Evolutionary conservation across 53 echinoderm and acorn worm species (phyloP).

Genomic region (Holothuria leucospilota): DNA sequence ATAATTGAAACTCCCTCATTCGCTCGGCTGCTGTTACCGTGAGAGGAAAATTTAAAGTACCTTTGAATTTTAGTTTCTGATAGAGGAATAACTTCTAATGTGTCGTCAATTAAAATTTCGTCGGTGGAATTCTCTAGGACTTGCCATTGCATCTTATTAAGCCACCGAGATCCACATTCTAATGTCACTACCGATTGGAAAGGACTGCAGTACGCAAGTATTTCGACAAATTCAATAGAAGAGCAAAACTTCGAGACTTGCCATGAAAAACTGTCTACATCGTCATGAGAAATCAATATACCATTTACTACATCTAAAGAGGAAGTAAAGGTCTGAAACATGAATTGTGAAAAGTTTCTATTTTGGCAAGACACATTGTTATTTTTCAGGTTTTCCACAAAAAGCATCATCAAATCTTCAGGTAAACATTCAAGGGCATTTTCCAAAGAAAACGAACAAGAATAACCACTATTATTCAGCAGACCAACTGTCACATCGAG

Average conservation of each 20-base stretch:
- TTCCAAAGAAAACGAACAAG: not conserved
- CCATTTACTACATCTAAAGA: not conserved
- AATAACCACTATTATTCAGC: not conserved
- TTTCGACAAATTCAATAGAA: too few relatives aligned
- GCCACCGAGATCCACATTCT: constrained; percentile 2
- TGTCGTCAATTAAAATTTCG: not conserved
- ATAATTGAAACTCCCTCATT: too few relatives aligned
- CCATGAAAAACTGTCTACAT: too few relatives aligned
- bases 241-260: too few relatives aligned
- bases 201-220: not conserved
- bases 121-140: not conserved
- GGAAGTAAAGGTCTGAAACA: not conserved
- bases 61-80: constrained; percentile 5
- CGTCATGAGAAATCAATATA: too few relatives aligned
- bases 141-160: not conserved
- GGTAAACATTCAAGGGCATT: not conserved
- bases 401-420: not conserved
- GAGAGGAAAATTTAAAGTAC: not conserved
- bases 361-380: not conserved
- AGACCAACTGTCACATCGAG: not conserved
- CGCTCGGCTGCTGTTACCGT: too few relatives aligned
- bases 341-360: not conserved
- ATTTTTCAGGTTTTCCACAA: not conserved
- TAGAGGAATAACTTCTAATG: not conserved
- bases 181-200: not conserved